These are phyloP conservation scores for Lanius collurio DNA, from an alignment of 2,113 vertebrate genomes.

Conservation along the genomic window DNA sequence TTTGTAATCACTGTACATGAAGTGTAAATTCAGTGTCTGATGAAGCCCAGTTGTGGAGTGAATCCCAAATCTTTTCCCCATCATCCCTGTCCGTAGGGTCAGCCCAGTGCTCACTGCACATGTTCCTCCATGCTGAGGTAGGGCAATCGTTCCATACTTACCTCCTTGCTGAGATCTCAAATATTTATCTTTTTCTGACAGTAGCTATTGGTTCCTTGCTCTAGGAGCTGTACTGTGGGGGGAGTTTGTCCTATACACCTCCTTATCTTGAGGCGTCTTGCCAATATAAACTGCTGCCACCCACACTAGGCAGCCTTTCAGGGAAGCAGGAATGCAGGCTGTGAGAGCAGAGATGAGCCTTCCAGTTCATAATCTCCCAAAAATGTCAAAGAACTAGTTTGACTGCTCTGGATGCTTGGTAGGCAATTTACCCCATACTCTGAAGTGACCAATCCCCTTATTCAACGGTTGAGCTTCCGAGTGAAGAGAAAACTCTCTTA, in stretches of 20 bases:
- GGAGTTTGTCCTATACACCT: neutral
- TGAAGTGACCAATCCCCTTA: neutral
- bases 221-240: neutral
- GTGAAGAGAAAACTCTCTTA: neutral
- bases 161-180: neutral
- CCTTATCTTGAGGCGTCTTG: constrained; percentile 43
- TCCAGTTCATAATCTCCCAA: constrained; percentile 33
- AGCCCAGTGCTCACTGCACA: accelerated
- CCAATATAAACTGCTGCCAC: constrained; percentile 50
- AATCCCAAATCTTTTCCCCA: neutral
- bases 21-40: neutral
- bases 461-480: neutral
- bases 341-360: neutral
- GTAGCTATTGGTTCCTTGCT: neutral
- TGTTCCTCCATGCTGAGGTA: neutral
- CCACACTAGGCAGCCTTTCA: constrained; percentile 25
- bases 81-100: accelerated
- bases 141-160: neutral
- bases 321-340: constrained; percentile 12
- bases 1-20: neutral
- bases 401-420: neutral
- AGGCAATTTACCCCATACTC: neutral
- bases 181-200: neutral
- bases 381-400: constrained; percentile 41
- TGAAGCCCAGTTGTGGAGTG: neutral